Conservation (phyloP, 2,113 vertebrate species). For the Cottus gobio region DNA sequence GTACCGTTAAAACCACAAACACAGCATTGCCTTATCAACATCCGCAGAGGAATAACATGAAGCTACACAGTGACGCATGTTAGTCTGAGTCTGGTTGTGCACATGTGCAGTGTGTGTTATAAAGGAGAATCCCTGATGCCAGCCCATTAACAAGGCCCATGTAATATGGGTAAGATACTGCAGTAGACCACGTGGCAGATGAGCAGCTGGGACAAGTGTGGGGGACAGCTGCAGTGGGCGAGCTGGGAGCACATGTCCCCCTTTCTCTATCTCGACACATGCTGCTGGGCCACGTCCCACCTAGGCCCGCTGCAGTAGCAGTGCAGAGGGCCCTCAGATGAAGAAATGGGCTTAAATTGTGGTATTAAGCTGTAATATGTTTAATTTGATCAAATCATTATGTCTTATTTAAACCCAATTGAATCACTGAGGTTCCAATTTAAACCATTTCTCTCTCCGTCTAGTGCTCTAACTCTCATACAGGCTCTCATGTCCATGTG, state of each 20-base stretch:
- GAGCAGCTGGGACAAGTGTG: constrained; percentile 65
- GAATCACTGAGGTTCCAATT: neutral
- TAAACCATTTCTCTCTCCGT: neutral
- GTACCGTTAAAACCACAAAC: neutral
- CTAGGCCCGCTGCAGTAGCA: constrained; percentile 1
- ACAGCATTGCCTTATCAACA: neutral
- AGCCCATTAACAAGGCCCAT: neutral
- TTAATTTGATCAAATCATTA: neutral
- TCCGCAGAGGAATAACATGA: neutral
- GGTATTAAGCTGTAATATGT: neutral
- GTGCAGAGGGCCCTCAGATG: constrained; percentile 5
- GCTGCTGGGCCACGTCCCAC: constrained; percentile 44
- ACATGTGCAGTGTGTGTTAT: neutral
- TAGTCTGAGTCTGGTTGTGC: neutral
- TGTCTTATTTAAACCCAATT: neutral
- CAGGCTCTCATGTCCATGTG: constrained; percentile 46
- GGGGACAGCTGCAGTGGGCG: constrained; percentile 63
- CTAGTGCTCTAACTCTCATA: constrained; percentile 26
- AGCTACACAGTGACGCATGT: neutral
- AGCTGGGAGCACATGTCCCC: constrained; percentile 61
- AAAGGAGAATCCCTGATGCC: neutral
- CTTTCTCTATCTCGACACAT: constrained; percentile 50
- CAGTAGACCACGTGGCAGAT: constrained; percentile 51
- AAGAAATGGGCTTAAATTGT: neutral
- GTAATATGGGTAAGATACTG: constrained; percentile 28